Conservation (phyloP, 2,888 invertebrate genomes). For the Caenorhabditis panamensis region DNA sequence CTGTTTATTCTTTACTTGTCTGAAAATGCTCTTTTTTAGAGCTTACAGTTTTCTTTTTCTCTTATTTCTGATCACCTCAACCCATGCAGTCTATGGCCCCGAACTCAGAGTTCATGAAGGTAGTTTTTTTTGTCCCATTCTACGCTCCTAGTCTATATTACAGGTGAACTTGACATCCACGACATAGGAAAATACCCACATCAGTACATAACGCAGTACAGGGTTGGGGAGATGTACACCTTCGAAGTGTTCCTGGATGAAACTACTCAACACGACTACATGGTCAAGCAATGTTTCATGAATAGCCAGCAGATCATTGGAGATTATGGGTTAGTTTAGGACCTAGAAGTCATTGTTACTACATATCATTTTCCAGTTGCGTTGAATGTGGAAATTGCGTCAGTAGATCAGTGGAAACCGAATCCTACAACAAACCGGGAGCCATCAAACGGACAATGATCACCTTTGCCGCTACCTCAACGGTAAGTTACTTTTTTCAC, state of each 20-base stretch:
- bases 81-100: constrained; percentile 11
- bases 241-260: constrained; percentile 73
- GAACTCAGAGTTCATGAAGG: constrained; percentile 41
- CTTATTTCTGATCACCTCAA: not conserved
- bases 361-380: constrained; percentile 52
- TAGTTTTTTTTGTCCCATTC: not conserved
- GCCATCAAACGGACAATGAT: constrained; percentile 75
- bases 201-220: constrained; percentile 23
- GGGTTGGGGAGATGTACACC: constrained; percentile 68
- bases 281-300: constrained; percentile 70
- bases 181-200: not conserved
- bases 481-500: constrained; percentile 15
- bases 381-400: constrained; percentile 62
- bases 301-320: constrained; percentile 70
- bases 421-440: constrained; percentile 68
- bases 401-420: constrained; percentile 61
- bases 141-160: not conserved
- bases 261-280: constrained; percentile 69
- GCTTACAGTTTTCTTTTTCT: constrained; percentile 9
- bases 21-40: constrained; percentile 31
- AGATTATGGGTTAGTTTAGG: constrained; percentile 64
- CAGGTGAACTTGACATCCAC: constrained; percentile 50
- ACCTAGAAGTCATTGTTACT: too few species aligned
- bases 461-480: constrained; percentile 66
- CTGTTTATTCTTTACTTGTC: constrained; percentile 25